Evolutionary conservation across 30 jellyfish, hydroid and myxozoan species (phyloP).

Genomic region (Hydractinia echinata): DNA sequence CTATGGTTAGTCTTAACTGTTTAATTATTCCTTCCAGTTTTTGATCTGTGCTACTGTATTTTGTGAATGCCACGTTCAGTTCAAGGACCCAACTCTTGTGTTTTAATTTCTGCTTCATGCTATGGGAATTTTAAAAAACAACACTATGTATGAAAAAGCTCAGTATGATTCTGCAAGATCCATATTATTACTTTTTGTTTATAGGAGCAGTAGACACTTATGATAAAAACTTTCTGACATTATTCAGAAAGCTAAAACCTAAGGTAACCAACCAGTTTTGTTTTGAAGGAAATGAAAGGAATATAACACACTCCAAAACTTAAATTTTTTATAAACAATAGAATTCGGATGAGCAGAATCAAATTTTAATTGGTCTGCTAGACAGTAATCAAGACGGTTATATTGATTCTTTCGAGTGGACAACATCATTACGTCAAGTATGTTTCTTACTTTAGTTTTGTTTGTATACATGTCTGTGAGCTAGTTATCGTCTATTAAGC

Average conservation of each 20-base stretch:
- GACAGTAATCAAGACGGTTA: slow-evolving; percentile 76
- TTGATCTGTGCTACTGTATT: too few relatives aligned
- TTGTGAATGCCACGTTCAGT: too few relatives aligned
- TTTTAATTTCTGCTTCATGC: too few relatives aligned
- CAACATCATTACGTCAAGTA: slow-evolving; percentile 70
- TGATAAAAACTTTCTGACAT: slow-evolving; percentile 51
- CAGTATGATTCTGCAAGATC: too few relatives aligned
- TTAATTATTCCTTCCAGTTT: too few relatives aligned
- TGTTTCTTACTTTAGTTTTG: background rate
- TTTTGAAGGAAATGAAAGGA: background rate
- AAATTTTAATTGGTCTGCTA: slow-evolving; percentile 46
- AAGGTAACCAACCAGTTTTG: slow-evolving; percentile 26
- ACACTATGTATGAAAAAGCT: too few relatives aligned
- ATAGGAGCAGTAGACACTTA: slow-evolving; percentile 56
- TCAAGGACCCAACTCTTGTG: too few relatives aligned
- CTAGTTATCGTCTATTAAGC: too few relatives aligned
- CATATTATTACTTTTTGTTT: background rate
- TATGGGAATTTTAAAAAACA: too few relatives aligned
- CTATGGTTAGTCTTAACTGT: slow-evolving; percentile 28
- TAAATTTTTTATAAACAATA: background rate
- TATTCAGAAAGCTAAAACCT: slow-evolving; percentile 60
- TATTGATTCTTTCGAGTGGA: slow-evolving; percentile 82
- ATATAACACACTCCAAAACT: background rate
- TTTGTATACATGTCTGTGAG: too few relatives aligned
- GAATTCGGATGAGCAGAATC: slow-evolving; percentile 72